These are phyloP conservation scores for Sycobia sp. DNA, from an alignment of 1,140 invertebrate species.

Conservation along the genomic window DNA sequence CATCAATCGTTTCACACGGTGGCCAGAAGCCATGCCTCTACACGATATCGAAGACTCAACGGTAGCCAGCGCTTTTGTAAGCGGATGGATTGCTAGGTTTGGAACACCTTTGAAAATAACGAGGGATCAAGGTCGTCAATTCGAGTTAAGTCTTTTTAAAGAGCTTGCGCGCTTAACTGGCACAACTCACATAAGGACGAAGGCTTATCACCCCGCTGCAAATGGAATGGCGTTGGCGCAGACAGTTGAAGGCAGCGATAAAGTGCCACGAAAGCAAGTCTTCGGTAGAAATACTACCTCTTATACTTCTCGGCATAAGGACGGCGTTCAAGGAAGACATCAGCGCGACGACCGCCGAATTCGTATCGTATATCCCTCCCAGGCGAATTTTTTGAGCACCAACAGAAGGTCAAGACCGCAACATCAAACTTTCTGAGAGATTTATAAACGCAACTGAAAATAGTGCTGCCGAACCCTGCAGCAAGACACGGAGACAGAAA, in stretches of 20 bases:
- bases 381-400: constrained; percentile 11
- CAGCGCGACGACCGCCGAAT: too few relatives aligned
- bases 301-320: constrained; percentile 3
- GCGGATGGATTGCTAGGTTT: background rate
- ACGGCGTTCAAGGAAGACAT: background rate
- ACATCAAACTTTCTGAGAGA: too few relatives aligned
- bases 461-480: too few relatives aligned
- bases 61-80: background rate
- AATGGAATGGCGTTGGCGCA: constrained; percentile 49
- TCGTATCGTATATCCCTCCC: background rate
- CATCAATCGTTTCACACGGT: constrained; percentile 11
- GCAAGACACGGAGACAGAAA: too few relatives aligned
- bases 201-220: constrained; percentile 48
- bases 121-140: constrained; percentile 9
- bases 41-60: background rate
- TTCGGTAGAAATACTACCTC: background rate
- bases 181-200: constrained; percentile 42
- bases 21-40: constrained; percentile 17
- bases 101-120: background rate
- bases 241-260: too few relatives aligned
- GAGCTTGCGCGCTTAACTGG: background rate
- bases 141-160: constrained; percentile 9
- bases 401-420: too few relatives aligned
- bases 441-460: too few relatives aligned
- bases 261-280: too few relatives aligned